phyloP scores from a whole-genome alignment of 2,113 vertebrate genomes.

The Hippocampus comes region DNA sequence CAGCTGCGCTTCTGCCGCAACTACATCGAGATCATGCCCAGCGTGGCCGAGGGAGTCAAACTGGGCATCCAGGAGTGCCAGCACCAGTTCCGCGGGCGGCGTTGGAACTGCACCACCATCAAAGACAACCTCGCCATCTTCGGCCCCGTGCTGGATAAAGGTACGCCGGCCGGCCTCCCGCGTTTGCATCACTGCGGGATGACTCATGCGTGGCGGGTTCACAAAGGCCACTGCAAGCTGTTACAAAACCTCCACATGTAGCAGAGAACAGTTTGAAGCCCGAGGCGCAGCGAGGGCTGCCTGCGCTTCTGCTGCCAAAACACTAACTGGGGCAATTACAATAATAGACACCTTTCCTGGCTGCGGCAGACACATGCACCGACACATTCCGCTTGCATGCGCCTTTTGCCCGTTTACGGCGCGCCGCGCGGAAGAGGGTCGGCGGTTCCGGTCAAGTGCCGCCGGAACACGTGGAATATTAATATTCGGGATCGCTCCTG shows the following conservation, averaged over 20 bases:
- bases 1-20: constrained; percentile 97
- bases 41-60: constrained; percentile 91
- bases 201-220: constrained; percentile 1
- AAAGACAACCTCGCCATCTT: constrained; percentile 94
- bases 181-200: background rate
- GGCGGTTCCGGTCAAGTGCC: constrained; percentile 20
- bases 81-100: constrained; percentile 91
- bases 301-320: constrained; percentile 49
- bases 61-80: constrained; percentile 95
- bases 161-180: constrained; percentile 55
- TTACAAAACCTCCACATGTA: constrained; percentile 25
- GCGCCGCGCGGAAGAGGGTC: constrained; percentile 38
- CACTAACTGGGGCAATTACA: constrained; percentile 59
- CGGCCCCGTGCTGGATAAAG: constrained; percentile 93
- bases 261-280: constrained; percentile 30
- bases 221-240: constrained; percentile 28
- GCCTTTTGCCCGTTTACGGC: constrained; percentile 36
- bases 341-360: constrained; percentile 62
- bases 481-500: constrained; percentile 20
- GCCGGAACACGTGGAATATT: constrained; percentile 37
- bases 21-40: constrained; percentile 98
- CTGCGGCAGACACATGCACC: constrained; percentile 43
- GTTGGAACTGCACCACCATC: constrained; percentile 96
- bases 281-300: constrained; percentile 28
- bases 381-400: constrained; percentile 47